A percentile compares a stretch with the other conserved stretches of the same genome.
Evolutionary conservation across 2,888 invertebrate species (phyloP).

Genomic region (Theretra japonica): DNA sequence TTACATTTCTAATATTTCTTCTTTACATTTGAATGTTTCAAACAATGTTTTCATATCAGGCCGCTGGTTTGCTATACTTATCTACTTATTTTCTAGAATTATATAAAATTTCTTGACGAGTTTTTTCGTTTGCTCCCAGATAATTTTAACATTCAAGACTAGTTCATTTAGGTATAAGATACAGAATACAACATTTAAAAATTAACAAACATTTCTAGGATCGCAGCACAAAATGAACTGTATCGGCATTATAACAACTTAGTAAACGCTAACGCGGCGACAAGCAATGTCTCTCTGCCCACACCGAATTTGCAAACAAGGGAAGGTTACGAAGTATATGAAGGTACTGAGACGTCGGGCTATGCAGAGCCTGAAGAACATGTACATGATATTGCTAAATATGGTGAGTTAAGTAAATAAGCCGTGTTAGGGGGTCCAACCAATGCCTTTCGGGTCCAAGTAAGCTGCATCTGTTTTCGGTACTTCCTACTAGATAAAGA

Average conservation of each 20-base stretch:
- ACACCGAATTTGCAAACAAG: constrained; percentile 53
- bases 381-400: constrained; percentile 68
- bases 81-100: too few species aligned
- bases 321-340: constrained; percentile 84
- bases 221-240: constrained; percentile 88
- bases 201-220: constrained; percentile 71
- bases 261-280: constrained; percentile 41
- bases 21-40: too few species aligned
- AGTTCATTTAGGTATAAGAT: too few species aligned
- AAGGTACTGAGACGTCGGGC: constrained; percentile 84
- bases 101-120: too few species aligned
- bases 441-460: too few species aligned
- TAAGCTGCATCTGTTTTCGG: too few species aligned
- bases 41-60: too few species aligned
- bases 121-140: not conserved
- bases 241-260: constrained; percentile 85
- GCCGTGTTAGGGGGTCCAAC: too few species aligned
- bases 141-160: too few species aligned
- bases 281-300: constrained; percentile 41
- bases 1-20: not conserved
- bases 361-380: constrained; percentile 60
- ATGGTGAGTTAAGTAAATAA: constrained; percentile 56
- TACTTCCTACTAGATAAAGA: too few species aligned
- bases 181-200: not conserved
- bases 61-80: too few species aligned